phyloP scores from a whole-genome alignment of 2,797 vertebrate genomes.

The Cossypha dichroa region DNA sequence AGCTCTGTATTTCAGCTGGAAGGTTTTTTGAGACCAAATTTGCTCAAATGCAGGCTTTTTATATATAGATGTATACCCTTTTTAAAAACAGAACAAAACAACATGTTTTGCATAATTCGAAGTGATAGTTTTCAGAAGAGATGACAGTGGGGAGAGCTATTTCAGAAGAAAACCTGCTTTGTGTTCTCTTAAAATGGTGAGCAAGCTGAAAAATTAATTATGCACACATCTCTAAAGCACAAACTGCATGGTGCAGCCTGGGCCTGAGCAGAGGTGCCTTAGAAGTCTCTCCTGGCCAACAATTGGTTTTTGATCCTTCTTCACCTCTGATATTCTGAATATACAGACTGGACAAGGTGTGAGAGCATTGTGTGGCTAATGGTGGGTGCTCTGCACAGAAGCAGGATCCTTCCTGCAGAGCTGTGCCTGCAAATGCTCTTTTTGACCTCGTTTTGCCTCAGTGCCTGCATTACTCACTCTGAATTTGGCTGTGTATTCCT shows the following conservation, averaged over 20 bases:
- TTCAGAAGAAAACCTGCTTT: conserved; percentile 44
- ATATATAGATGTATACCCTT: not conserved
- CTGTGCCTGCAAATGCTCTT: conserved; percentile 22
- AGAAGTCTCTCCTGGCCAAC: not conserved
- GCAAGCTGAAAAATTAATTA: conserved; percentile 58
- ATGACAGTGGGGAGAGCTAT: conserved; percentile 23
- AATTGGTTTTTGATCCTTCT: not conserved
- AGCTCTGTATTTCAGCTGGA: conserved; percentile 3
- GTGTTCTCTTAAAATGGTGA: conserved; percentile 18
- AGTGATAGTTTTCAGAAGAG: conserved; percentile 44
- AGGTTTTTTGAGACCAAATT: conserved; percentile 13
- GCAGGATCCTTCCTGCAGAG: not conserved
- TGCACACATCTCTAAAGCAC: not conserved
- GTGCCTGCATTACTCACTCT: conserved; percentile 55
- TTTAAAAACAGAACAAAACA: conserved; percentile 22
- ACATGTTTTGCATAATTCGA: conserved; percentile 41
- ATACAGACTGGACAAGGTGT: not conserved
- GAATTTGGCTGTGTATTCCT: conserved; percentile 56
- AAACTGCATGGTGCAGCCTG: not conserved
- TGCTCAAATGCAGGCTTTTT: conserved; percentile 17
- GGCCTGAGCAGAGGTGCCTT: not conserved
- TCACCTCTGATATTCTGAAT: not conserved
- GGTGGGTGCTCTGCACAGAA: not conserved
- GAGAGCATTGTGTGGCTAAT: not conserved
- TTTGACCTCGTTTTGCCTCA: conserved; percentile 17